A percentile compares a stretch with the other conserved stretches of the same genome.
Evolutionary conservation across 2,888 invertebrate genomes (phyloP).

Genomic region (Gibbula magus): DNA sequence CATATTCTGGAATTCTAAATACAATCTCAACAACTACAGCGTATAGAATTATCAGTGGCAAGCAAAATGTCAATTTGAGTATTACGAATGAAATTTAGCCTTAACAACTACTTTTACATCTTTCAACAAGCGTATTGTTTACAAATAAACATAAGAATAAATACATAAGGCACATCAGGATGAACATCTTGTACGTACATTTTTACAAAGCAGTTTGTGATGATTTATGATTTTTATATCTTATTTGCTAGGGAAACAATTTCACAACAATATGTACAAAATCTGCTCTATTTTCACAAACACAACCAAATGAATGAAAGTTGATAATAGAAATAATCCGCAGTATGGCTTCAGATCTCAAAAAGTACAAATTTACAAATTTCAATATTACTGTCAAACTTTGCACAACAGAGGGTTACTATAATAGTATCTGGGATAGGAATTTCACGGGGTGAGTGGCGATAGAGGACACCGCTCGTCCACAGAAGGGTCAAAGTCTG

Average conservation of each 20-base stretch:
- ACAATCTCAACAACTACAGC: too few species aligned
- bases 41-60: too few species aligned
- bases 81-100: too few species aligned
- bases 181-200: too few species aligned
- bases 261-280: constrained; percentile 10
- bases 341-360: not conserved
- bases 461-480: not conserved
- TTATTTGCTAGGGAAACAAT: not conserved
- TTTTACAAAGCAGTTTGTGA: too few species aligned
- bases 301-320: constrained; percentile 6
- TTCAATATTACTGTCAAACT: not conserved
- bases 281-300: not conserved
- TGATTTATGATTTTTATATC: not conserved
- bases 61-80: too few species aligned
- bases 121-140: too few species aligned
- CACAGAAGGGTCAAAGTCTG: constrained; percentile 25
- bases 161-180: too few species aligned
- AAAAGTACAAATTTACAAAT: not conserved
- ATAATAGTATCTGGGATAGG: not conserved
- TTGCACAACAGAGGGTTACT: not conserved
- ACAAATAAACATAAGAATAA: too few species aligned
- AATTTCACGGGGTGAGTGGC: not conserved
- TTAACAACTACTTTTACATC: too few species aligned
- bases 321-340: not conserved
- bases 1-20: too few species aligned